These are phyloP conservation scores for Rousettus leschenaultii DNA, from an alignment of 2,113 vertebrate genomes.

Conservation along the genomic window DNA sequence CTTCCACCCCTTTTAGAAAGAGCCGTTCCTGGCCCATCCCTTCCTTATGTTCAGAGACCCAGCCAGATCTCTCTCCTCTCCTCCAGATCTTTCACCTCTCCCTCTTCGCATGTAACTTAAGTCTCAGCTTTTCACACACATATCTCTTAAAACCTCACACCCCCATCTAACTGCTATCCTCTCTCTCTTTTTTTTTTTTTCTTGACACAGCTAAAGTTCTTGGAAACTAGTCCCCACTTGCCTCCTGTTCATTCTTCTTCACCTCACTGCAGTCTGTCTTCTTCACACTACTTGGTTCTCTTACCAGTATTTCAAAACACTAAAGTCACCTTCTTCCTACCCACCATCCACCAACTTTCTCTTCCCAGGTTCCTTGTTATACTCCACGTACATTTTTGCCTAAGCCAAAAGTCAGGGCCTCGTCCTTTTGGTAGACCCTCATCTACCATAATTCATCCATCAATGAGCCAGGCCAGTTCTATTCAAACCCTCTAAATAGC, in stretches of 20 bases:
- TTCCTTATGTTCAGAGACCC: neutral
- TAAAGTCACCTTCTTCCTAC: neutral
- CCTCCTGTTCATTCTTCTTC: neutral
- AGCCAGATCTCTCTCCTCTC: neutral
- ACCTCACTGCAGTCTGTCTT: neutral
- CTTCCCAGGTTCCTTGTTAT: neutral
- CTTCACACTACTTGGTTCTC: neutral
- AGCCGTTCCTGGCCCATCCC: neutral
- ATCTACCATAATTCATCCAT: neutral
- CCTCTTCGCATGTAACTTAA: neutral
- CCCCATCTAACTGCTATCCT: neutral
- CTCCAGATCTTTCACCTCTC: neutral
- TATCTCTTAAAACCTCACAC: neutral
- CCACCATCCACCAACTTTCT: neutral
- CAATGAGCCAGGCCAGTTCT: neutral
- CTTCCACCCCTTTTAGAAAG: neutral
- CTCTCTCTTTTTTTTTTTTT: neutral
- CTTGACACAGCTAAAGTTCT: neutral
- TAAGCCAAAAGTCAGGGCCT: neutral
- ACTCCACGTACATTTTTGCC: neutral
- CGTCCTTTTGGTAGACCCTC: neutral
- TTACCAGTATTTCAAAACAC: neutral
- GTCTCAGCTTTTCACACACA: neutral
- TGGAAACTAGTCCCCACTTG: neutral
- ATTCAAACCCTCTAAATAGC: neutral